A percentile compares a stretch with the other conserved stretches of the same genome.
These are phyloP conservation scores for Drosophila melanocephala DNA, from an alignment of 2,888 invertebrate genomes.

Conservation along the genomic window DNA sequence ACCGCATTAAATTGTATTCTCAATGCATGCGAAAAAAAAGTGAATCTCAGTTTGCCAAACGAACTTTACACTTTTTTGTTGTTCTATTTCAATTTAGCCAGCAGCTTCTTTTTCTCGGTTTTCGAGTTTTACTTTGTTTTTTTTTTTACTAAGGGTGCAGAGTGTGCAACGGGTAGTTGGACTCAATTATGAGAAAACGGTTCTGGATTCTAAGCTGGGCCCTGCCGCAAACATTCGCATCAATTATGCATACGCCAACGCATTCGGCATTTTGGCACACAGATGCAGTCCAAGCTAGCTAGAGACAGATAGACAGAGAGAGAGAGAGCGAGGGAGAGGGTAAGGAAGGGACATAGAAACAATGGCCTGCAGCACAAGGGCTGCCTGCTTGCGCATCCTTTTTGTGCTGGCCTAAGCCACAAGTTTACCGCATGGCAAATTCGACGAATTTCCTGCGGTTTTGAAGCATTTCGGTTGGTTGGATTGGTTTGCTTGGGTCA, in stretches of 20 bases:
- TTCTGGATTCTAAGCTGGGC: slow-evolving; percentile 60
- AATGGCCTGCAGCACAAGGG: slow-evolving; percentile 58
- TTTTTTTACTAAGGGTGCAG: slow-evolving; percentile 7
- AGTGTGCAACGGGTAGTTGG: slow-evolving; percentile 26
- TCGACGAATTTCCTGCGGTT: slow-evolving; percentile 81
- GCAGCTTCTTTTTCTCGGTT: slow-evolving; percentile 42
- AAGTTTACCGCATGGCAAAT: slow-evolving; percentile 79
- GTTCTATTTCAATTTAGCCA: slow-evolving; percentile 26
- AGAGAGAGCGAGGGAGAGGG: background rate
- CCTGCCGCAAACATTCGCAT: slow-evolving; percentile 79
- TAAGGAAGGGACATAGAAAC: slow-evolving; percentile 24
- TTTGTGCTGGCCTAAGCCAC: slow-evolving; percentile 55
- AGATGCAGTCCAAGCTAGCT: slow-evolving; percentile 29
- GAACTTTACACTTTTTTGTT: slow-evolving; percentile 49
- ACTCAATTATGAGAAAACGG: slow-evolving; percentile 78
- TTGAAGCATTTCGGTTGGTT: slow-evolving; percentile 68
- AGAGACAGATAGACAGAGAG: slow-evolving; percentile 14
- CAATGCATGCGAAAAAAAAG: background rate
- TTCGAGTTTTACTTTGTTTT: background rate
- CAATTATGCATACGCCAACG: slow-evolving; percentile 82
- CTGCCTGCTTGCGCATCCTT: slow-evolving; percentile 62
- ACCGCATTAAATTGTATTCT: slow-evolving; percentile 51
- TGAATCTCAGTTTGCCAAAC: slow-evolving; percentile 50
- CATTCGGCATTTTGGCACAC: slow-evolving; percentile 51
- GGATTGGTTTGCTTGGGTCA: slow-evolving; percentile 42